phyloP scores from a whole-genome alignment of 2,113 vertebrate genomes.

The Hippolais icterina region DNA sequence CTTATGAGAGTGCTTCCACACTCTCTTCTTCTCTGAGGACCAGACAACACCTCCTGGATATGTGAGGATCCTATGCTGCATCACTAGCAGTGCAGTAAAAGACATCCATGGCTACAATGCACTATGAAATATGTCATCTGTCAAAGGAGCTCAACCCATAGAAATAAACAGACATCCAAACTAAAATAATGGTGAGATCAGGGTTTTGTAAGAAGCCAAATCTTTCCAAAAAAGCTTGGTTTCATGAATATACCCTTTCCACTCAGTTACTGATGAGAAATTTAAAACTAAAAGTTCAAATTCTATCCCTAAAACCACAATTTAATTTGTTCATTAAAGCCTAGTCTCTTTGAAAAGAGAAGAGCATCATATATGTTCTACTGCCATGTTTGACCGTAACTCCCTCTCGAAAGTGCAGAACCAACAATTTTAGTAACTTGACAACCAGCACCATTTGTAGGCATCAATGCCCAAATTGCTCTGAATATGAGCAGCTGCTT shows the following conservation, averaged over 20 bases:
- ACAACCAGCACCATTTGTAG: not conserved
- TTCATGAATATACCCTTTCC: not conserved
- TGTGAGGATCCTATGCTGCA: not conserved
- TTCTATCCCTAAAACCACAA: not conserved
- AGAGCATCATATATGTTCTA: accelerated
- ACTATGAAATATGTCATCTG: not conserved
- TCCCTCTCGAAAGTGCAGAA: not conserved
- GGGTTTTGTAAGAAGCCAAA: not conserved
- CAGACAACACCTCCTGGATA: not conserved
- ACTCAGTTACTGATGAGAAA: not conserved
- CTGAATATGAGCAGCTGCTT: conserved; percentile 11
- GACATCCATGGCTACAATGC: not conserved
- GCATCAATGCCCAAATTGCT: not conserved
- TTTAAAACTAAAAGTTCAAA: not conserved
- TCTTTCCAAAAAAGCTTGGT: not conserved
- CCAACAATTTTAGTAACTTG: not conserved
- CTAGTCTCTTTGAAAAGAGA: not conserved
- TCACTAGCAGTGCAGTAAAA: not conserved
- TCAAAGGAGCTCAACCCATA: not conserved
- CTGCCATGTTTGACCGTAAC: not conserved
- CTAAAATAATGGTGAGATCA: not conserved
- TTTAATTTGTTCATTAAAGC: not conserved
- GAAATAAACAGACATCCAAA: not conserved
- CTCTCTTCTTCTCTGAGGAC: not conserved
- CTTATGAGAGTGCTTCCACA: not conserved